Conservation (phyloP, 2,888 invertebrate species). For the Brenthis ino region DNA sequence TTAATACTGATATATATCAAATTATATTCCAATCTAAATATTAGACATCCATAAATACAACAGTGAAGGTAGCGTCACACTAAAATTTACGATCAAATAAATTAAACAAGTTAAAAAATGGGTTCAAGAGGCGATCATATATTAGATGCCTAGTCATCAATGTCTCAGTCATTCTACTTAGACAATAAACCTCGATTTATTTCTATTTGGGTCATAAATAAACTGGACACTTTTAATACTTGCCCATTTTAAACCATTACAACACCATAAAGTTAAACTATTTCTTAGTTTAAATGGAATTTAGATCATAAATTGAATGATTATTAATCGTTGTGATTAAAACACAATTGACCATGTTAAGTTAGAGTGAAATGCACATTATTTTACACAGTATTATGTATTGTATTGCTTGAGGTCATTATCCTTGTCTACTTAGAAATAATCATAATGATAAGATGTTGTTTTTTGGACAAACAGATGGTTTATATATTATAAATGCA, state of each 20-base stretch:
- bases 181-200: slow-evolving; percentile 73
- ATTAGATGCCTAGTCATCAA: slow-evolving; percentile 63
- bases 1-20: slow-evolving; percentile 1
- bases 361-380: too few relatives aligned
- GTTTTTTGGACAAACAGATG: too few relatives aligned
- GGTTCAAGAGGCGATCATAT: slow-evolving; percentile 67
- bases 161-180: slow-evolving; percentile 41
- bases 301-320: slow-evolving; percentile 51
- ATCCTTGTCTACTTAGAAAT: too few relatives aligned
- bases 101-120: slow-evolving; percentile 64
- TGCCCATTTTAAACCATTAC: slow-evolving; percentile 76
- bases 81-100: slow-evolving; percentile 47
- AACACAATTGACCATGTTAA: background rate
- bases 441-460: too few relatives aligned
- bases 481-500: too few relatives aligned
- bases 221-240: slow-evolving; percentile 70
- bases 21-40: slow-evolving; percentile 30
- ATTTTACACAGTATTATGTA: too few relatives aligned
- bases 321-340: slow-evolving; percentile 16
- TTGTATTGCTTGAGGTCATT: too few relatives aligned
- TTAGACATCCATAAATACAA: slow-evolving; percentile 39
- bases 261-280: slow-evolving; percentile 59
- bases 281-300: slow-evolving; percentile 41
- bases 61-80: slow-evolving; percentile 53
- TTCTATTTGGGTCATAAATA: slow-evolving; percentile 64